Conservation (phyloP, 53 echinoderm and acorn worm genomes). For the Stichopus horrens region DNA sequence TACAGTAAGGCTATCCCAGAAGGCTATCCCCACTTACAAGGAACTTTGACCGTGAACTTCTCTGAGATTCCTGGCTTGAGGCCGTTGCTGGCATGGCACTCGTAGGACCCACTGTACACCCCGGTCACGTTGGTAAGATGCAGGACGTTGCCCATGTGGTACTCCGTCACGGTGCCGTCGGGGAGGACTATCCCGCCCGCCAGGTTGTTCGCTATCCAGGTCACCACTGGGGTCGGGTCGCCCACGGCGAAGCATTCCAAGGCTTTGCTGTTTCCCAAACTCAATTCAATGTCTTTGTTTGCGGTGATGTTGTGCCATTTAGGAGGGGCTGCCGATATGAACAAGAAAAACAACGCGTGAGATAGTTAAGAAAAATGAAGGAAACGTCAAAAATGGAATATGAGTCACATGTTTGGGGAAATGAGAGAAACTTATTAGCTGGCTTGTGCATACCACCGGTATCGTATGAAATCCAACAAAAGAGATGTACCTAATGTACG, state of each 20-base stretch:
- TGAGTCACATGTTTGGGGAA: too few relatives aligned
- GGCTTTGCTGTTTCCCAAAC: background rate
- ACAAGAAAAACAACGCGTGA: background rate
- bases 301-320: background rate
- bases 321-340: background rate
- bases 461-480: too few relatives aligned
- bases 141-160: slow-evolving; percentile 16
- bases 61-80: background rate
- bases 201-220: background rate
- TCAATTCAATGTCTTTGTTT: background rate
- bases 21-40: background rate
- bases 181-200: slow-evolving; percentile 1
- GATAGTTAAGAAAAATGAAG: background rate
- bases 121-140: background rate
- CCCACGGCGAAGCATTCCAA: background rate
- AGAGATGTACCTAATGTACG: too few relatives aligned
- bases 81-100: slow-evolving; percentile 33
- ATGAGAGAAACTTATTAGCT: too few relatives aligned
- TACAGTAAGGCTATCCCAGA: too few relatives aligned
- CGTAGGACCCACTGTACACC: slow-evolving; percentile 1
- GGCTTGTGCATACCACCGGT: too few relatives aligned
- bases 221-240: slow-evolving; percentile 3
- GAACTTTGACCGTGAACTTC: slow-evolving; percentile 6
- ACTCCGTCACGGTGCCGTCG: slow-evolving; percentile 15
- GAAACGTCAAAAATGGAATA: background rate